phyloP scores from a whole-genome alignment of 2,888 invertebrate species.

The Epistrophe eligans region DNA sequence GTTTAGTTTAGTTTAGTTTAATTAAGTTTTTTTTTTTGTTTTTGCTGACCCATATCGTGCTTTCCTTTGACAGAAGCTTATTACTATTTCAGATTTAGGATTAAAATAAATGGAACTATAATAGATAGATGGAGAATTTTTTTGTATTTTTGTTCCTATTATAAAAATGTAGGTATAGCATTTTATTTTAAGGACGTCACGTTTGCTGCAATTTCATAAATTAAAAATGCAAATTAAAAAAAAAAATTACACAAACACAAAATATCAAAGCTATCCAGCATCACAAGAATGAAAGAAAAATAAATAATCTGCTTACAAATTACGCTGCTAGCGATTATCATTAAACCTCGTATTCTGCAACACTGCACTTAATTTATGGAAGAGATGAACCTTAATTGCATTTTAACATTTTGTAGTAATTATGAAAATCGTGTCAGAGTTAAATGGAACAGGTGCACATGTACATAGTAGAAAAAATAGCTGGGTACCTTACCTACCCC shows the following conservation, averaged over 20 bases:
- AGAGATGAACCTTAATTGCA: slow-evolving; percentile 69
- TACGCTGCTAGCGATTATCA: slow-evolving; percentile 70
- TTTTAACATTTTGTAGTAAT: slow-evolving; percentile 72
- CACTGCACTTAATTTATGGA: slow-evolving; percentile 67
- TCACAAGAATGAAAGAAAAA: slow-evolving; percentile 25
- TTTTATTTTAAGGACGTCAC: slow-evolving; percentile 1
- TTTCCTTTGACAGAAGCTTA: not conserved
- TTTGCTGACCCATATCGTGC: not conserved
- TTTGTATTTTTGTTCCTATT: not conserved
- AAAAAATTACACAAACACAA: not conserved
- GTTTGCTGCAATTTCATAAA: not conserved
- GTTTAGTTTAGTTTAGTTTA: too few species aligned
- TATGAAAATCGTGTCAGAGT: slow-evolving; percentile 59
- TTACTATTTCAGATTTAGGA: not conserved
- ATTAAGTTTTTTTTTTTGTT: not conserved
- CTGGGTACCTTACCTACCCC: not conserved
- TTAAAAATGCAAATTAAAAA: slow-evolving; percentile 27
- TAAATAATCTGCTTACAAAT: slow-evolving; percentile 70
- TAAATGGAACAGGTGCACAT: slow-evolving; percentile 61
- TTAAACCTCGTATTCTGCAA: slow-evolving; percentile 64
- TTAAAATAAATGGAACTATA: not conserved
- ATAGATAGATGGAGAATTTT: not conserved
- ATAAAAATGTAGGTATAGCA: not conserved
- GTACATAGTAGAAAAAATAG: not conserved
- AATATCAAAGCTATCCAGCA: not conserved